Conservation (phyloP, 2,797 vertebrate species). For the Capromys pilorides region DNA sequence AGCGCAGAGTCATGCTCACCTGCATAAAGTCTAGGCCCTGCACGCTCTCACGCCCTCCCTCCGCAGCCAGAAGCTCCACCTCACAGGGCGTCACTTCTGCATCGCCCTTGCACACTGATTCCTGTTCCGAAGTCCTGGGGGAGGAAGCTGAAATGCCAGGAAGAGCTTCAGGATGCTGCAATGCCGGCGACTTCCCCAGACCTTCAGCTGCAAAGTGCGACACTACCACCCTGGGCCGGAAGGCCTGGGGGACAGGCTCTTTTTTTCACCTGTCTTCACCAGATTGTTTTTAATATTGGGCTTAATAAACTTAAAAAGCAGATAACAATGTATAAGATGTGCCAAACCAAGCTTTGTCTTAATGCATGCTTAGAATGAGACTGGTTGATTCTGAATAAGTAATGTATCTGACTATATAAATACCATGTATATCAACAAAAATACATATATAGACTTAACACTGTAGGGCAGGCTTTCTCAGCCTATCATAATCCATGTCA, state of each 20-base stretch:
- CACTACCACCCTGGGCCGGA: not conserved
- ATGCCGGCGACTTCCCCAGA: not conserved
- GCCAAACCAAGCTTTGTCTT: conserved; percentile 22
- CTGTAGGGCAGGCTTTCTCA: not conserved
- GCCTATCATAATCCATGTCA: not conserved
- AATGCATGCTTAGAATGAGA: not conserved
- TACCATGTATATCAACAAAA: not conserved
- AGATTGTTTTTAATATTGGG: not conserved
- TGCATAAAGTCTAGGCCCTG: not conserved
- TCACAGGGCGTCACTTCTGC: rapidly evolving
- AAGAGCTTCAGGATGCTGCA: not conserved
- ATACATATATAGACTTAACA: not conserved
- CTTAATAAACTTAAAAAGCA: not conserved
- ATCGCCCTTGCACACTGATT: not conserved
- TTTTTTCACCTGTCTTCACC: not conserved
- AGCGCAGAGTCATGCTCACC: not conserved
- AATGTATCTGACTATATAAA: not conserved
- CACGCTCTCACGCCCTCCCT: not conserved
- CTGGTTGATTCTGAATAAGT: conserved; percentile 14
- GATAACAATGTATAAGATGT: not conserved
- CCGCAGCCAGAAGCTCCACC: not conserved
- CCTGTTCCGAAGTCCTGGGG: not conserved
- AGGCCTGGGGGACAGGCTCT: not conserved
- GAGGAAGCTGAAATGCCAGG: not conserved
- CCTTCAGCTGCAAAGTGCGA: not conserved